Percentiles rank a stretch among this genome's conserved stretches.
phyloP scores from a whole-genome alignment of 2,888 invertebrate species.

The Actias luna region DNA sequence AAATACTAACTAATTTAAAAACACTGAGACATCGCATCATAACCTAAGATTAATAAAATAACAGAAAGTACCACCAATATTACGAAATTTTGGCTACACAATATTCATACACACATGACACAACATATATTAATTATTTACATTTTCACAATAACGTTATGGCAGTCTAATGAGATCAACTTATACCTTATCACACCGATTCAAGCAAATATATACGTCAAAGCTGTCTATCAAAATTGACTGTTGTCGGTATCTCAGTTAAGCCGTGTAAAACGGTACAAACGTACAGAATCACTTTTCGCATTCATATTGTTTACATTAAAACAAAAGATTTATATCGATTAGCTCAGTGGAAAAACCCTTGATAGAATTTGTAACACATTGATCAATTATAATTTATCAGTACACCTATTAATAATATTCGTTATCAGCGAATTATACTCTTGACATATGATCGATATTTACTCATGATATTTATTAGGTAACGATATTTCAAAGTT shows the following conservation, averaged over 20 bases:
- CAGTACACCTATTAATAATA: neutral
- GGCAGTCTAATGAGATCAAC: too few relatives aligned
- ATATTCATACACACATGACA: too few relatives aligned
- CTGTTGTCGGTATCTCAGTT: too few relatives aligned
- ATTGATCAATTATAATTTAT: neutral
- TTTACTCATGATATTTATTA: neutral
- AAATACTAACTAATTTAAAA: neutral
- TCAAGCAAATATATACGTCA: too few relatives aligned
- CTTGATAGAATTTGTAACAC: neutral
- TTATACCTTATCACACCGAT: too few relatives aligned
- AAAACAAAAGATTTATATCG: neutral
- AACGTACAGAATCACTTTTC: too few relatives aligned
- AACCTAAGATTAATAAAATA: neutral
- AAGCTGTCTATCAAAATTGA: too few relatives aligned
- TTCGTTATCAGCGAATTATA: neutral
- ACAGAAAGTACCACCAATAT: neutral
- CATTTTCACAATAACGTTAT: too few relatives aligned
- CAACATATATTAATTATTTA: too few relatives aligned
- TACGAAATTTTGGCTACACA: neutral
- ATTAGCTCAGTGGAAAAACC: neutral
- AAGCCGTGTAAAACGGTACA: too few relatives aligned
- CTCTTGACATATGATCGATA: neutral
- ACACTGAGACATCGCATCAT: neutral
- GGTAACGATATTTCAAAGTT: too few relatives aligned
- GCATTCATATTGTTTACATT: too few relatives aligned